phyloP scores from a whole-genome alignment of 2,888 invertebrate genomes.

The Pilophorus perplexus region DNA sequence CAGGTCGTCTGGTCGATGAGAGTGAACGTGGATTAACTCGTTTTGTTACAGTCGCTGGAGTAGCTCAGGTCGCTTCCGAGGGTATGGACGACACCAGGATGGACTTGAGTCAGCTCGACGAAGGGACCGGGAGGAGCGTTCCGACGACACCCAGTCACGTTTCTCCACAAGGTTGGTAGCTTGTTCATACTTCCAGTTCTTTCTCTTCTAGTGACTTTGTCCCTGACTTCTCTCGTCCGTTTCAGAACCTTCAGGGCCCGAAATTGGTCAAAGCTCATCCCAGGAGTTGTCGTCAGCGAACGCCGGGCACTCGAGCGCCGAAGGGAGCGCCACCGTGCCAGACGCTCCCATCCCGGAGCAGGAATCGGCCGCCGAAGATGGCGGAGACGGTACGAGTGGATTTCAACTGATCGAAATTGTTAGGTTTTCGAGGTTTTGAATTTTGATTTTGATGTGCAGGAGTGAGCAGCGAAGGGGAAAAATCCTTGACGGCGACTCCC shows the following conservation, averaged over 20 bases:
- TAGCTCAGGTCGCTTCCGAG: conserved; percentile 59
- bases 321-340: conserved; percentile 34
- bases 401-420: no score
- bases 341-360: conserved; percentile 37
- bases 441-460: conserved; percentile 49
- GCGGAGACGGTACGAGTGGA: conserved; percentile 48
- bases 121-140: conserved; percentile 64
- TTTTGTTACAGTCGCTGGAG: conserved; percentile 49
- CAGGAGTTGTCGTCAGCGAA: conserved; percentile 39
- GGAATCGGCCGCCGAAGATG: conserved; percentile 44
- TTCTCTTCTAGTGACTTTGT: no score
- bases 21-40: neutral
- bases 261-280: conserved; percentile 40
- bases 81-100: conserved; percentile 73
- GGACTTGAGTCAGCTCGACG: conserved; percentile 62
- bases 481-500: conserved; percentile 51
- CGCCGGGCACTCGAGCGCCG: conserved; percentile 10
- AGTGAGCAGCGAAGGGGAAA: conserved; percentile 65
- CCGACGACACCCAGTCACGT: conserved; percentile 65
- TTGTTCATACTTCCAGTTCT: conserved; percentile 40
- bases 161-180: conserved; percentile 50
- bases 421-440: neutral
- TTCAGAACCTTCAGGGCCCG: conserved; percentile 44
- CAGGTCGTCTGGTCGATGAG: no score
- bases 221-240: neutral